Percentiles rank a stretch among this genome's conserved stretches.
Conservation (phyloP, 2,888 invertebrate species). For the Chouioia cunea region DNA sequence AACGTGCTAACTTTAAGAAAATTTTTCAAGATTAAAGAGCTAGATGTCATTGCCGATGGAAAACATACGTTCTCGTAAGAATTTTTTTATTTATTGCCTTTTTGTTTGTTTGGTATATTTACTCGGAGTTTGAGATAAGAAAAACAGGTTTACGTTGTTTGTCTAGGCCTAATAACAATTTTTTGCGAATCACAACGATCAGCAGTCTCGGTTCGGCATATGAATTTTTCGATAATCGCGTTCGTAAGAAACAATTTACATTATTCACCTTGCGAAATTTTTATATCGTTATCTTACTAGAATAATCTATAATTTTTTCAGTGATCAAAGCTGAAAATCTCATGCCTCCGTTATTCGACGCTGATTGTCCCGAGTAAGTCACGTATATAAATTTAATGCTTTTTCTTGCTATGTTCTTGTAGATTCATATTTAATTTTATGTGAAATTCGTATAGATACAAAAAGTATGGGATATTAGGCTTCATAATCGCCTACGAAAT, state of each 20-base stretch:
- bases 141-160: neutral
- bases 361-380: constrained; percentile 38
- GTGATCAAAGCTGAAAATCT: constrained; percentile 36
- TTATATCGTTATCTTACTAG: neutral
- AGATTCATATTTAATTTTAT: constrained; percentile 6
- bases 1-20: constrained; percentile 27
- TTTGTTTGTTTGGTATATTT: neutral
- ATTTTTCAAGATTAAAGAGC: constrained; percentile 34
- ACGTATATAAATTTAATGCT: neutral
- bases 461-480: constrained; percentile 37
- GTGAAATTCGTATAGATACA: constrained; percentile 19
- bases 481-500: constrained; percentile 37
- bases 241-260: constrained; percentile 36
- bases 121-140: neutral
- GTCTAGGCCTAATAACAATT: constrained; percentile 20
- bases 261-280: neutral
- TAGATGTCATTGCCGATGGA: constrained; percentile 4
- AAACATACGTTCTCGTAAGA: constrained; percentile 21
- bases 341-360: constrained; percentile 26
- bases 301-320: constrained; percentile 2
- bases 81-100: neutral
- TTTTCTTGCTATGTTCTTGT: neutral
- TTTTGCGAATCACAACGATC: constrained; percentile 35
- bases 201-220: constrained; percentile 40
- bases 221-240: constrained; percentile 40